phyloP scores from a whole-genome alignment of 2,888 invertebrate genomes.

The Panzeria rudis region DNA sequence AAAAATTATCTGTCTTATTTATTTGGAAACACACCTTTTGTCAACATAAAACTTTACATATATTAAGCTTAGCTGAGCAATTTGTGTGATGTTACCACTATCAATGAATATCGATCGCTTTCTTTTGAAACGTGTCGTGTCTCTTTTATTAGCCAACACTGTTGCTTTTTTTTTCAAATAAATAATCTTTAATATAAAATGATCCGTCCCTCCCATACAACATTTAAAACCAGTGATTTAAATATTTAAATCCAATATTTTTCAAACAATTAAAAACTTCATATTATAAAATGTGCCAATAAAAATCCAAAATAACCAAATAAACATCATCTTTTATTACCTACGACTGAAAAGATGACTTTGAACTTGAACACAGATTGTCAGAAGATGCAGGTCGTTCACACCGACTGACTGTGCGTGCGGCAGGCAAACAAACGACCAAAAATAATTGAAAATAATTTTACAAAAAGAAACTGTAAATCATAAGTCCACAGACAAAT shows the following conservation, averaged over 20 bases:
- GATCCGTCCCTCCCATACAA: neutral
- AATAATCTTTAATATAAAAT: neutral
- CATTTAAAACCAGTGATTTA: constrained; percentile 5
- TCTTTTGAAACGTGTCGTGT: neutral
- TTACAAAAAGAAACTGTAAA: too few relatives aligned
- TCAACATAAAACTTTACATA: too few relatives aligned
- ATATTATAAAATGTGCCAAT: constrained; percentile 1
- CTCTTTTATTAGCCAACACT: neutral
- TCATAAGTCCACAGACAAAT: neutral
- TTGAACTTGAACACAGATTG: constrained; percentile 63
- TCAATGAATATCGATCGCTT: neutral
- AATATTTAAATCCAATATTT: constrained; percentile 22
- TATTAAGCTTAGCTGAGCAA: too few relatives aligned
- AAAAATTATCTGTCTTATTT: too few relatives aligned
- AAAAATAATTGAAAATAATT: neutral
- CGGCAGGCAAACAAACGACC: neutral
- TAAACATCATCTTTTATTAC: neutral
- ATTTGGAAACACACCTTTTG: too few relatives aligned
- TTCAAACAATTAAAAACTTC: constrained; percentile 9
- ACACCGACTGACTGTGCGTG: constrained; percentile 3
- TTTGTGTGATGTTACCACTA: too few relatives aligned
- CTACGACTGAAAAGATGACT: constrained; percentile 21
- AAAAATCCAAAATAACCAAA: constrained; percentile 10
- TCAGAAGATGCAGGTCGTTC: constrained; percentile 44
- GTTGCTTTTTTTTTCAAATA: neutral